These are phyloP conservation scores for Cheilinus undulatus DNA, from an alignment of 2,113 vertebrate species.

Conservation along the genomic window DNA sequence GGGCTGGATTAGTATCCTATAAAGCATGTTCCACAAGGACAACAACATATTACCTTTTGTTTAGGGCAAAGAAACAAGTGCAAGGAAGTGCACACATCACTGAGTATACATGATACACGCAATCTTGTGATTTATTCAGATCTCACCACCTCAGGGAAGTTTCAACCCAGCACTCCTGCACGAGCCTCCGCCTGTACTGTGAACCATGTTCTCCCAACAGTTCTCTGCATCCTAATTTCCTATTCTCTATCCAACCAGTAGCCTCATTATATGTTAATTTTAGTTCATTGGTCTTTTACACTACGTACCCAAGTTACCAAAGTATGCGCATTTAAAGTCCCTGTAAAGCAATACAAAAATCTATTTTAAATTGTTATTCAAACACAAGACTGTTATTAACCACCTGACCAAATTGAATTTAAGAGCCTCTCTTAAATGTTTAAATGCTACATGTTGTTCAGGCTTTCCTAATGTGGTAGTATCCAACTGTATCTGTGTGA, in stretches of 20 bases:
- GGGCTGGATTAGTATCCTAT: conserved; percentile 18
- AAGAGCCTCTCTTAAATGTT: too few relatives aligned
- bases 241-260: conserved; percentile 7
- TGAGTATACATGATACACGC: conserved; percentile 36
- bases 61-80: conserved; percentile 27
- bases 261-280: not conserved
- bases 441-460: too few relatives aligned
- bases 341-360: conserved; percentile 5
- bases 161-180: conserved; percentile 1
- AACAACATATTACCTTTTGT: conserved; percentile 34
- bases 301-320: conserved; percentile 1
- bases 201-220: conserved; percentile 8
- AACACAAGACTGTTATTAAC: too few relatives aligned
- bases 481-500: too few relatives aligned
- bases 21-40: conserved; percentile 28
- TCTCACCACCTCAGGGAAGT: conserved; percentile 36
- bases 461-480: too few relatives aligned
- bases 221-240: conserved; percentile 15
- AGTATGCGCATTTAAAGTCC: not conserved
- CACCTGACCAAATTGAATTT: too few relatives aligned
- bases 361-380: too few relatives aligned
- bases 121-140: conserved; percentile 57
- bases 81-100: conserved; percentile 32
- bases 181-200: conserved; percentile 8
- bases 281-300: conserved; percentile 9